phyloP scores from a whole-genome alignment of 2,113 vertebrate genomes.

The Microcebus murinus region DNA sequence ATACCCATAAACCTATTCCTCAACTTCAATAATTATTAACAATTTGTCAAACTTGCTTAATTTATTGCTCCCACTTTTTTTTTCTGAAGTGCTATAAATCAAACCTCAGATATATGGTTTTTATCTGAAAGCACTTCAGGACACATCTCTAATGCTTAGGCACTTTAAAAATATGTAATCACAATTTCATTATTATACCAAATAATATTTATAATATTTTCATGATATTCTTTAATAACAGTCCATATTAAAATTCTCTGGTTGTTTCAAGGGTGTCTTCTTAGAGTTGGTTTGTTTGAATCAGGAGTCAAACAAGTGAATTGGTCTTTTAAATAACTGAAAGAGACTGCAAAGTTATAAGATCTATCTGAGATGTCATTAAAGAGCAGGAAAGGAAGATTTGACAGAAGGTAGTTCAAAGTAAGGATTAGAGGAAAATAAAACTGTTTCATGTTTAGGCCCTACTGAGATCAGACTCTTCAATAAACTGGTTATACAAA shows the following conservation, averaged over 20 bases:
- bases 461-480: slow-evolving; percentile 74
- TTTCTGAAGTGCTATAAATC: slow-evolving; percentile 26
- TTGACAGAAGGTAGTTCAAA: slow-evolving; percentile 75
- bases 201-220: slow-evolving; percentile 24
- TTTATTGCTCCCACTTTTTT: not conserved
- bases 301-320: slow-evolving; percentile 45
- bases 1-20: not conserved
- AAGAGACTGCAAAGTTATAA: slow-evolving; percentile 45
- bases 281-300: slow-evolving; percentile 42
- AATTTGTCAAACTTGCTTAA: not conserved
- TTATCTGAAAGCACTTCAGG: not conserved
- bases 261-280: slow-evolving; percentile 49
- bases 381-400: slow-evolving; percentile 69
- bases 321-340: slow-evolving; percentile 63
- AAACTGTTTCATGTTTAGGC: slow-evolving; percentile 77
- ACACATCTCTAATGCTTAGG: not conserved
- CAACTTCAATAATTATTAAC: not conserved
- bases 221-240: not conserved
- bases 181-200: slow-evolving; percentile 44
- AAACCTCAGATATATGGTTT: not conserved
- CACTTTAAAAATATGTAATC: not conserved
- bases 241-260: slow-evolving; percentile 24
- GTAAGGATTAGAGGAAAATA: slow-evolving; percentile 76
- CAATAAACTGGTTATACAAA: slow-evolving; percentile 70
- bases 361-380: slow-evolving; percentile 52